These are phyloP conservation scores for Epistrophe eligans DNA, from an alignment of 2,888 invertebrate genomes.

Conservation along the genomic window DNA sequence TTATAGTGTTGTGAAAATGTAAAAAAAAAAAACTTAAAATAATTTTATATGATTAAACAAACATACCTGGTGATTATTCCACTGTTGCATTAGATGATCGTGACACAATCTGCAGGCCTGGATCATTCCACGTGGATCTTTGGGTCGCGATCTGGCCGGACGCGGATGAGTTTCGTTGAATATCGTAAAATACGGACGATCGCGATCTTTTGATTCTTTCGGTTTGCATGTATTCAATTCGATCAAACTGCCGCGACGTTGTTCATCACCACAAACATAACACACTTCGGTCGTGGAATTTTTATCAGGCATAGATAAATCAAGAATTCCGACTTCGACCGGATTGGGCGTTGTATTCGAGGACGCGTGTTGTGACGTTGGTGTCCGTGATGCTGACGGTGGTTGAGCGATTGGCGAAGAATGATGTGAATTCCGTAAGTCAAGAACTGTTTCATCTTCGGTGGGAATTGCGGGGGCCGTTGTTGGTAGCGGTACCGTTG, in stretches of 20 bases:
- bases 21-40: too few species aligned
- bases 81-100: slow-evolving; percentile 93
- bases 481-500: slow-evolving; percentile 76
- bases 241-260: slow-evolving; percentile 91
- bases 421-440: slow-evolving; percentile 83
- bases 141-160: slow-evolving; percentile 93
- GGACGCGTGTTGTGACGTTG: slow-evolving; percentile 71
- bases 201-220: slow-evolving; percentile 83
- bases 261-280: slow-evolving; percentile 95
- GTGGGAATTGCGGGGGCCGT: slow-evolving; percentile 50
- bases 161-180: slow-evolving; percentile 92
- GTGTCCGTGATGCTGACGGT: slow-evolving; percentile 69
- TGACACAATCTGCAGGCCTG: slow-evolving; percentile 94
- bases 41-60: too few species aligned
- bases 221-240: slow-evolving; percentile 88
- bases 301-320: slow-evolving; percentile 96
- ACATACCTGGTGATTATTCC: slow-evolving; percentile 90
- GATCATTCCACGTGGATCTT: slow-evolving; percentile 91
- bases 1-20: too few species aligned
- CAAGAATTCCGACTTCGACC: slow-evolving; percentile 93
- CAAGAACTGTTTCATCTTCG: slow-evolving; percentile 80
- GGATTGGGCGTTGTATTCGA: slow-evolving; percentile 81
- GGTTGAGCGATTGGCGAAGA: slow-evolving; percentile 78
- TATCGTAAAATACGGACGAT: slow-evolving; percentile 89
- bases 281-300: slow-evolving; percentile 95